Evolutionary conservation across 1,140 invertebrate genomes (phyloP).

Genomic region (Zelostemma sp.): DNA sequence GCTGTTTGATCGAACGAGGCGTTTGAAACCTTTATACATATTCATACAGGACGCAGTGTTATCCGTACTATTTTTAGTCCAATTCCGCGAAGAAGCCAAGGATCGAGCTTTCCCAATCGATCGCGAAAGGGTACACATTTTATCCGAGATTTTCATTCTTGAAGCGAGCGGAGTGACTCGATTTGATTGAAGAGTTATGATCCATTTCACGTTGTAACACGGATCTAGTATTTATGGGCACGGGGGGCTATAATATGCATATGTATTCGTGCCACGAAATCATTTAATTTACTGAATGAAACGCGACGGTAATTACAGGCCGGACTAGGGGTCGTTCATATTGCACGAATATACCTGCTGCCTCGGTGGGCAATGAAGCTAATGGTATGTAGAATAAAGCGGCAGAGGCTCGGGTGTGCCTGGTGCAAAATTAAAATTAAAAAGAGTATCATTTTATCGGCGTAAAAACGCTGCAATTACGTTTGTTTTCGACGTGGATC

Average conservation of each 20-base stretch:
- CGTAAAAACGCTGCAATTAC: no score
- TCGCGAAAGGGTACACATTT: neutral
- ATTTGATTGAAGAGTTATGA: constrained; percentile 13
- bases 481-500: no score
- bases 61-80: neutral
- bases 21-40: neutral
- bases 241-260: neutral
- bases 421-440: neutral
- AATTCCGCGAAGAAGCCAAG: neutral
- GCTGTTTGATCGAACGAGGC: constrained; percentile 42
- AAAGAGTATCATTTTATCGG: no score
- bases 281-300: constrained; percentile 62
- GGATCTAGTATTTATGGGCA: constrained; percentile 33
- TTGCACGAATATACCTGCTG: constrained; percentile 52
- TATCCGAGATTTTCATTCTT: neutral
- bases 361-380: neutral
- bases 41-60: no score
- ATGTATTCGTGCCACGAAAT: constrained; percentile 54
- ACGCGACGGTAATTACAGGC: constrained; percentile 60
- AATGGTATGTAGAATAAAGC: constrained; percentile 3
- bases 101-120: neutral
- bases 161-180: no score
- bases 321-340: constrained; percentile 57
- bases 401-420: no score
- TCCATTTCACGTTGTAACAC: constrained; percentile 22